Base-by-base conservation (phyloP, 2,113 vertebrate species). In the Gymnogyps californianus region DNA sequence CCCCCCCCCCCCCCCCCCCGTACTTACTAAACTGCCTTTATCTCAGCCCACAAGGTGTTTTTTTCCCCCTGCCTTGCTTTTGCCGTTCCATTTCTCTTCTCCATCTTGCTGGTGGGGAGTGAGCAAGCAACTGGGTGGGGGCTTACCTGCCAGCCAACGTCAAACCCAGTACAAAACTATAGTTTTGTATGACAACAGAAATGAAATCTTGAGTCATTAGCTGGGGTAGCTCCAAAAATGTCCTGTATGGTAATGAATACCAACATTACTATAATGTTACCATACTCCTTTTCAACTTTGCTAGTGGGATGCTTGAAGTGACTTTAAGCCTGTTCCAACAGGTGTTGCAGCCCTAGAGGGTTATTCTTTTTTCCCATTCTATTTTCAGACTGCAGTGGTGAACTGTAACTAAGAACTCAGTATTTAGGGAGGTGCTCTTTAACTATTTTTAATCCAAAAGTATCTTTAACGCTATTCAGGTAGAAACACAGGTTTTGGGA, bases 1-100 rank as follows among this genome's bases (percentile, higher is more conserved):
- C 17, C 8, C 3, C 0, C 2, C 31, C 9, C 17, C 8, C 3
- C 0, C 2, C 3, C 0, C 2, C 31, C 9, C 17, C 8, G 6
- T 47, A n/a, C 10, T 78, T 78, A 21, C 0, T 70, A 66, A 67
- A 58, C 38, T 75, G 16, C 10, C 13, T 75, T 62, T 67, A 40
- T 76, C 11, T 85, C 13, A 88, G 1, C 6, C 2, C 34, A 52
- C 1, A 1, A 32, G 31, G 44, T 66, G 16, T 65, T 18, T 29
- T 24, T 10, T 14, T 31, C 5, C 28, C 4, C 2, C 9, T 5
- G 1, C 3, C 4, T 38, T 46, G 24, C 31, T 76, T 91, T 74
- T 91, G 24, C 1, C 0, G 0, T 86, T 82, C 7, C 11, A 10
- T 75, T 62, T 75, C 1, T 62, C 10, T 58, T 71, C 24, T 61